Conservation (phyloP, 2,888 invertebrate genomes). For the Erannis defoliaria region DNA sequence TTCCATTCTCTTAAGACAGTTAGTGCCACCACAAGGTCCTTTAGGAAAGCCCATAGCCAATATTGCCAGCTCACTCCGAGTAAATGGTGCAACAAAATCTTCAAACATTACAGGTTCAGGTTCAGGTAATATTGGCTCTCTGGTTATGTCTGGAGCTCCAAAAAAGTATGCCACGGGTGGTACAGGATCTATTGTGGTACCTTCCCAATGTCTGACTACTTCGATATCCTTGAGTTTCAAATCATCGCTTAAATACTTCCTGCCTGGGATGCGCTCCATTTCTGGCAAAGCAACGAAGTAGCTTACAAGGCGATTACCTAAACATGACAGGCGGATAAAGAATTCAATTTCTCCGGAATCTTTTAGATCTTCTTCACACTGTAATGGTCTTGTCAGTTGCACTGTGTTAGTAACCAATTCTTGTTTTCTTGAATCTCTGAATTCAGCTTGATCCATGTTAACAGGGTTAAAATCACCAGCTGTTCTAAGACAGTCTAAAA, state of each 20-base stretch:
- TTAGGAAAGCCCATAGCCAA: conserved; percentile 83
- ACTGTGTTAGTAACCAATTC: conserved; percentile 78
- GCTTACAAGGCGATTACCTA: conserved; percentile 75
- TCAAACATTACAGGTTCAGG: conserved; percentile 68
- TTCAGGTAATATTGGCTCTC: conserved; percentile 69
- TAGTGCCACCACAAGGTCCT: conserved; percentile 82
- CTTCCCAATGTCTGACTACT: conserved; percentile 81
- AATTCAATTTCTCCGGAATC: conserved; percentile 78
- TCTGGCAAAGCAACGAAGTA: conserved; percentile 77
- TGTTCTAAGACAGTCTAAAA: conserved; percentile 69
- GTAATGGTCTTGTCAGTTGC: conserved; percentile 66
- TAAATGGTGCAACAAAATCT: conserved; percentile 76
- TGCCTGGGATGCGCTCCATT: conserved; percentile 78
- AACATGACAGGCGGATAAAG: conserved; percentile 71
- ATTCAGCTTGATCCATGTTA: conserved; percentile 75
- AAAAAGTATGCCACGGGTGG: conserved; percentile 79
- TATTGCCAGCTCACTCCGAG: conserved; percentile 73
- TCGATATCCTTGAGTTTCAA: conserved; percentile 77
- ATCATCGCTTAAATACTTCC: conserved; percentile 77
- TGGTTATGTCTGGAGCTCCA: conserved; percentile 76
- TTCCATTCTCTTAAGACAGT: conserved; percentile 79
- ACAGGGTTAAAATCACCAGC: conserved; percentile 72
- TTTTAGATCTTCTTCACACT: conserved; percentile 79
- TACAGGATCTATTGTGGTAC: conserved; percentile 72
- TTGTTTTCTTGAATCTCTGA: conserved; percentile 66